These are phyloP conservation scores for Augochlorella aurata DNA, from an alignment of 2,888 invertebrate species.

Conservation along the genomic window DNA sequence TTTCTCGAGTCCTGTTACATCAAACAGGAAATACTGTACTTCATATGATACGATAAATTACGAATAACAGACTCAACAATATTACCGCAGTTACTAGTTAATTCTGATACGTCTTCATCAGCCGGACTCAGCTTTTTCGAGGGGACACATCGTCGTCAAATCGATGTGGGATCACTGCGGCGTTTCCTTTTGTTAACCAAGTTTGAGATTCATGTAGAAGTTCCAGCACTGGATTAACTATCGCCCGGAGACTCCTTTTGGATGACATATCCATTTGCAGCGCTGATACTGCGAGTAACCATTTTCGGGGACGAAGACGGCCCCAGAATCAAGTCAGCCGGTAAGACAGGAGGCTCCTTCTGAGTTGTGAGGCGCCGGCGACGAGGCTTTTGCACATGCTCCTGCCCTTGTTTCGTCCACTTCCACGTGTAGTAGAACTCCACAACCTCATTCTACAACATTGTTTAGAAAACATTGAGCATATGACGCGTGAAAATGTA, in stretches of 20 bases:
- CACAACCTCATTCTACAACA: conserved; percentile 51
- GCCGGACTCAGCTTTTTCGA: no score
- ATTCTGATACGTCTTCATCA: background rate
- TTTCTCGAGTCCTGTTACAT: no score
- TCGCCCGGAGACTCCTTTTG: background rate
- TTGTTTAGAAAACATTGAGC: background rate
- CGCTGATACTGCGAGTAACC: conserved; percentile 28
- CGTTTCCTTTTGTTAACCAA: conserved; percentile 25
- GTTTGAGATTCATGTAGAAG: background rate
- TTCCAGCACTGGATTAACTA: no score
- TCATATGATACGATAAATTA: no score
- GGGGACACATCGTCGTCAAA: background rate
- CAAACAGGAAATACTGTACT: no score
- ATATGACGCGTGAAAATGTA: no score
- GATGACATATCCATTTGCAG: background rate
- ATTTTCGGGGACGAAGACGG: conserved; percentile 13
- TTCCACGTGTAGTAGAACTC: conserved; percentile 59
- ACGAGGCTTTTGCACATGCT: no score
- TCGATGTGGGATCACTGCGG: conserved; percentile 13
- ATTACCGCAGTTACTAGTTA: background rate
- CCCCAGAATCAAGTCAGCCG: conserved; percentile 18
- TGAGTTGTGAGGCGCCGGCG: background rate
- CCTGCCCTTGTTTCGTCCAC: no score
- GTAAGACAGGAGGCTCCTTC: conserved; percentile 19
- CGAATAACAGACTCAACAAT: background rate